Evolutionary conservation across 2,888 invertebrate genomes (phyloP).

Genomic region (Calliopum simillimum): DNA sequence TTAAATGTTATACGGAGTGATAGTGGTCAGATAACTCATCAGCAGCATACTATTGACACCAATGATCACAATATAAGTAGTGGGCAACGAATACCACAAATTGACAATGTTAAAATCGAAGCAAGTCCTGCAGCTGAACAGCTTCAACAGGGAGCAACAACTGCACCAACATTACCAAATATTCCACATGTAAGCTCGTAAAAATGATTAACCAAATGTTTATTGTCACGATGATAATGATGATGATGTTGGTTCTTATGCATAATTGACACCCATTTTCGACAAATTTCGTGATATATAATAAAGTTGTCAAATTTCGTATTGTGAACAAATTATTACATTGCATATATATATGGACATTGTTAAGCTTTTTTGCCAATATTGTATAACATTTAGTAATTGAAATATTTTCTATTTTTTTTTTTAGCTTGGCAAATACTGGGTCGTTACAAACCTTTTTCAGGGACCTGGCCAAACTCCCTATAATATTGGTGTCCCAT

Average conservation of each 20-base stretch:
- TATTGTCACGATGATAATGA: too few relatives aligned
- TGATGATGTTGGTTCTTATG: too few relatives aligned
- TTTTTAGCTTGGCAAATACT: slow-evolving; percentile 78
- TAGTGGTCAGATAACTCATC: slow-evolving; percentile 1
- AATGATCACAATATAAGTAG: neutral
- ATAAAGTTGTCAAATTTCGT: too few relatives aligned
- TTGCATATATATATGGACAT: too few relatives aligned
- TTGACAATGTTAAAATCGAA: too few relatives aligned
- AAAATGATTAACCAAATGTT: slow-evolving; percentile 19
- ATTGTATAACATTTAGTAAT: too few relatives aligned
- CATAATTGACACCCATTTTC: neutral
- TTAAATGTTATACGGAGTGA: slow-evolving; percentile 21
- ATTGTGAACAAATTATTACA: too few relatives aligned
- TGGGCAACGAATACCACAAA: too few relatives aligned
- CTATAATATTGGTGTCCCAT: slow-evolving; percentile 51
- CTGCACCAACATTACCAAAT: slow-evolving; percentile 42
- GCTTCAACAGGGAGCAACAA: neutral
- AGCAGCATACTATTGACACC: slow-evolving; percentile 26
- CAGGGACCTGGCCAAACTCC: slow-evolving; percentile 67
- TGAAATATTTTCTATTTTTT: neutral
- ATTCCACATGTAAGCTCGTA: slow-evolving; percentile 46
- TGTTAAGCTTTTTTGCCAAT: too few relatives aligned
- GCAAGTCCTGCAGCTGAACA: neutral
- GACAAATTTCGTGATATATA: neutral
- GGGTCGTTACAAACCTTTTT: slow-evolving; percentile 85